Percentiles rank a stretch among this genome's conserved stretches.
These are phyloP conservation scores for Telmatochromis brachygnathus DNA, from an alignment of 2,113 vertebrate genomes.

Conservation along the genomic window DNA sequence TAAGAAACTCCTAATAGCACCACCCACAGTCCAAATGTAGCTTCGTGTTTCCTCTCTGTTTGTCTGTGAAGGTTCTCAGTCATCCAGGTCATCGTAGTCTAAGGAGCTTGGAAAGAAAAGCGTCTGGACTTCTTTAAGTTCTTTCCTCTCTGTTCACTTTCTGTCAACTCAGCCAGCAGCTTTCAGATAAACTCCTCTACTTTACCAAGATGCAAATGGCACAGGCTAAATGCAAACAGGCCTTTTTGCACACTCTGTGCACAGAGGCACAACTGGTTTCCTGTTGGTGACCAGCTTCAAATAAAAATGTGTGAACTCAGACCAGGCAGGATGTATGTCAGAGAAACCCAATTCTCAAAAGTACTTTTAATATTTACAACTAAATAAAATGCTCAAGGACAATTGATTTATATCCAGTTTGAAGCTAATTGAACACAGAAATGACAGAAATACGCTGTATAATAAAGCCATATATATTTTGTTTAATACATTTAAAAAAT, in stretches of 20 bases:
- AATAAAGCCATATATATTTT: not conserved
- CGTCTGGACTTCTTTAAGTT: not conserved
- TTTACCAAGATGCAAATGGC: not conserved
- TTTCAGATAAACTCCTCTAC: not conserved
- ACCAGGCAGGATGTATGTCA: not conserved
- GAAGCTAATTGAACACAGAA: not conserved
- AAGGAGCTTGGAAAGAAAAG: not conserved
- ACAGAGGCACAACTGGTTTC: not conserved
- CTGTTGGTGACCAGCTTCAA: not conserved
- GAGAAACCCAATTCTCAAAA: not conserved
- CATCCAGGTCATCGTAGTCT: not conserved
- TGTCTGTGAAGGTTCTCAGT: not conserved
- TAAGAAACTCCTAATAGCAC: not conserved
- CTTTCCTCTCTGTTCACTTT: not conserved
- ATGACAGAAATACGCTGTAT: not conserved
- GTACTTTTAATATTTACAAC: not conserved
- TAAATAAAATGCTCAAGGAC: not conserved
- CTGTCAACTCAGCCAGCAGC: not conserved
- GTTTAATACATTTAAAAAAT: not conserved
- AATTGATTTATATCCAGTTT: not conserved
- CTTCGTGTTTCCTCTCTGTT: fast-evolving
- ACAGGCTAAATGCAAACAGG: not conserved
- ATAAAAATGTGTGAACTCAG: not conserved
- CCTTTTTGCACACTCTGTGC: not conserved
- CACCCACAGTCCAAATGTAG: fast-evolving